Conservation (phyloP, 2,888 invertebrate genomes). For the Sialis lutaria region DNA sequence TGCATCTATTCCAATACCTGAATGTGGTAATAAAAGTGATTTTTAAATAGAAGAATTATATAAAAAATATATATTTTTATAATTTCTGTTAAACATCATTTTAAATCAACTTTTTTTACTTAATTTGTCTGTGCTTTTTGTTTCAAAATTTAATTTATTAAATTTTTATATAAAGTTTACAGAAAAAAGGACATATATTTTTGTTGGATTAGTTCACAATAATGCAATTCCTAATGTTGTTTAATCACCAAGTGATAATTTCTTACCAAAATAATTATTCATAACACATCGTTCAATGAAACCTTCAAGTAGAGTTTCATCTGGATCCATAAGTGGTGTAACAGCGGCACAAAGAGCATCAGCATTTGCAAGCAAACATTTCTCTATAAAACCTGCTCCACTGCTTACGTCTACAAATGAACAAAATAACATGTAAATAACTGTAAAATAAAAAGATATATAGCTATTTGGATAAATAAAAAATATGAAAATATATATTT, state of each 20-base stretch:
- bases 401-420: constrained; percentile 40
- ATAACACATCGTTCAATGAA: constrained; percentile 89
- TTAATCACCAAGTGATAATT: background rate
- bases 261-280: constrained; percentile 84
- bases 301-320: constrained; percentile 72
- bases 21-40: background rate
- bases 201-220: background rate
- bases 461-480: background rate
- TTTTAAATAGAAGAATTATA: background rate
- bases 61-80: background rate
- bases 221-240: background rate
- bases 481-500: constrained; percentile 1
- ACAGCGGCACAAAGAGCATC: constrained; percentile 92
- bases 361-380: constrained; percentile 87
- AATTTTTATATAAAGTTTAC: too few relatives aligned
- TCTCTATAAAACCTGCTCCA: constrained; percentile 78
- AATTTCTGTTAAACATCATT: too few relatives aligned
- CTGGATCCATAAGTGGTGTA: constrained; percentile 87
- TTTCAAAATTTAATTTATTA: too few relatives aligned
- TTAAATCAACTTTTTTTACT: too few relatives aligned
- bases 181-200: background rate
- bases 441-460: background rate
- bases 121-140: too few relatives aligned
- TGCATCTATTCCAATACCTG: constrained; percentile 86
- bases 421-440: background rate